Conservation (phyloP, 2,888 invertebrate species). For the Pilophorus perplexus region DNA sequence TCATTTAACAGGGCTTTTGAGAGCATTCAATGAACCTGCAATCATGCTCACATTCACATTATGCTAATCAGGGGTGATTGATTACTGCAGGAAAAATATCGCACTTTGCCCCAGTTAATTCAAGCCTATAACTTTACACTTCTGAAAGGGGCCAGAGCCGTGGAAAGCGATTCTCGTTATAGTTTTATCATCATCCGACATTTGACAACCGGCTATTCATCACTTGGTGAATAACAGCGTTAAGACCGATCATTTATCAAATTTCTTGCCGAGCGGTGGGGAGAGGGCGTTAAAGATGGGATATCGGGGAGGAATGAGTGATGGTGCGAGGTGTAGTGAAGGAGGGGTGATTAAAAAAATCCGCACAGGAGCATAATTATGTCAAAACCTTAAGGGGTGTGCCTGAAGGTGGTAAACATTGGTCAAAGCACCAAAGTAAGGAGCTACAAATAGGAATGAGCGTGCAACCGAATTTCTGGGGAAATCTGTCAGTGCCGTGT, state of each 20-base stretch:
- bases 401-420: no score
- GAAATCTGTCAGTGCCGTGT: no score
- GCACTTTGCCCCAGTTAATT: constrained; percentile 3
- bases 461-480: no score
- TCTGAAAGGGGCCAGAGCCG: constrained; percentile 4
- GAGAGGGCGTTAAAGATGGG: constrained; percentile 4
- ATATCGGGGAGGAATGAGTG: background rate
- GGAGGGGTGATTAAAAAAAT: constrained; percentile 20
- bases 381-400: background rate
- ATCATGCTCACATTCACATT: background rate
- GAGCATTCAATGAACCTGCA: no score
- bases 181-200: constrained; percentile 30
- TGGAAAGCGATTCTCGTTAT: constrained; percentile 3
- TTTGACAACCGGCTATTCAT: constrained; percentile 30
- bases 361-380: constrained; percentile 19
- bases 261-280: background rate
- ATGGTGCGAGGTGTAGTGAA: background rate
- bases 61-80: constrained; percentile 13
- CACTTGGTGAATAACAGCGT: constrained; percentile 26
- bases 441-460: no score
- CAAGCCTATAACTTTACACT: constrained; percentile 5
- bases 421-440: no score
- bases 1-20: no score
- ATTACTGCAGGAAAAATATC: constrained; percentile 10
- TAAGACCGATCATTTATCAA: constrained; percentile 29